phyloP scores from a whole-genome alignment of 2,888 invertebrate species.

The Drosophila macrothrix region DNA sequence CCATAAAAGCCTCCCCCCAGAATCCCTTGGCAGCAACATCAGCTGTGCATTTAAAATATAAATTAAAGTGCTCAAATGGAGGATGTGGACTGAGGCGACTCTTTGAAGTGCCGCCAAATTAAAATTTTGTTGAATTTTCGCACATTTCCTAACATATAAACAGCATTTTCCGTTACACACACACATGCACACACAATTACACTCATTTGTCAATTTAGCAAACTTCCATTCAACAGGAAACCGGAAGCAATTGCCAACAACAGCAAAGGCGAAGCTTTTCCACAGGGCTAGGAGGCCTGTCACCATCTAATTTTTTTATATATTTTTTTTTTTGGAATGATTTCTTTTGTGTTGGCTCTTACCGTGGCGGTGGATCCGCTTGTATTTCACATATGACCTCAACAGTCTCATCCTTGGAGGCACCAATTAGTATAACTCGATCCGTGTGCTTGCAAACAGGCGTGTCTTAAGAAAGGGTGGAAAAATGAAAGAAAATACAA shows the following conservation, averaged over 20 bases:
- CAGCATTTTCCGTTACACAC: constrained; percentile 61
- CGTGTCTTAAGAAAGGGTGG: constrained; percentile 87
- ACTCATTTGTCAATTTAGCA: constrained; percentile 78
- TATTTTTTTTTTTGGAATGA: not conserved
- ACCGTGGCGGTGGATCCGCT: constrained; percentile 93
- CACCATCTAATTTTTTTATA: not conserved
- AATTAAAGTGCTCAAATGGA: constrained; percentile 55
- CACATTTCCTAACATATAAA: constrained; percentile 73
- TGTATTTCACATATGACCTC: constrained; percentile 95
- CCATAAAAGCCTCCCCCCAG: not conserved
- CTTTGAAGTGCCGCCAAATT: constrained; percentile 45
- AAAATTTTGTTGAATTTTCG: constrained; percentile 72
- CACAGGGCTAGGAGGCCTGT: not conserved
- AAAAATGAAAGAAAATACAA: constrained; percentile 11
- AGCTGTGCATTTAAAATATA: constrained; percentile 56
- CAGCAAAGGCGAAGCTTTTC: constrained; percentile 29
- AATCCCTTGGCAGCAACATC: not conserved
- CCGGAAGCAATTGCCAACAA: constrained; percentile 78
- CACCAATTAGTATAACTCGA: constrained; percentile 93
- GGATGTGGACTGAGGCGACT: constrained; percentile 22
- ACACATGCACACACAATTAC: constrained; percentile 45
- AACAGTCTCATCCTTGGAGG: constrained; percentile 94
- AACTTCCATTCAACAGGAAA: constrained; percentile 78
- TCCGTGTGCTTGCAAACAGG: constrained; percentile 91
- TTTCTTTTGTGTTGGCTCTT: constrained; percentile 44